These are phyloP conservation scores for Oxyscelio sp. DNA, from an alignment of 2,888 invertebrate genomes.

Conservation along the genomic window DNA sequence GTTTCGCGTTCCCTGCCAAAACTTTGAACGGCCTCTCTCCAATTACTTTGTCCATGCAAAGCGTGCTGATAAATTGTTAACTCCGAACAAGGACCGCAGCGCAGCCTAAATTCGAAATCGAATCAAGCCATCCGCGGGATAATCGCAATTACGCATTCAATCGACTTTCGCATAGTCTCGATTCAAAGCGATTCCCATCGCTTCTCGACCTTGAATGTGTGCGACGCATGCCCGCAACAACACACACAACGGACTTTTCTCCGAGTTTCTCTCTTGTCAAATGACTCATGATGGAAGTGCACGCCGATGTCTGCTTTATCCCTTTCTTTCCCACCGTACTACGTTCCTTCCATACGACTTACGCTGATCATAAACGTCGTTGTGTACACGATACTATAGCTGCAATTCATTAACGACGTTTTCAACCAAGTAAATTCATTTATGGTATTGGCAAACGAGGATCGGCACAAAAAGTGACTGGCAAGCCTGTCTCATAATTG, in stretches of 20 bases:
- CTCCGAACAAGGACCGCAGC: too few relatives aligned
- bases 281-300: slow-evolving; percentile 64
- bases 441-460: not conserved
- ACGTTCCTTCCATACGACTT: slow-evolving; percentile 21
- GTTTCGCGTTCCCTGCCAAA: not conserved
- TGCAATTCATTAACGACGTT: not conserved
- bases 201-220: slow-evolving; percentile 42
- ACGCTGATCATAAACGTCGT: slow-evolving; percentile 45
- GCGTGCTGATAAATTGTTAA: too few relatives aligned
- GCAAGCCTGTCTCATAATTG: slow-evolving; percentile 35
- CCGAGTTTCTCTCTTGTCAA: slow-evolving; percentile 30
- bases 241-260: slow-evolving; percentile 62
- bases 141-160: too few relatives aligned
- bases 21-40: slow-evolving; percentile 8
- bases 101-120: too few relatives aligned
- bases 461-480: slow-evolving; percentile 13
- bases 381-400: not conserved
- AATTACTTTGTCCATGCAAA: slow-evolving; percentile 3
- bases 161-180: not conserved
- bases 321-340: slow-evolving; percentile 37
- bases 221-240: slow-evolving; percentile 22
- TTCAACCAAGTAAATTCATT: not conserved
- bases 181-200: slow-evolving; percentile 13
- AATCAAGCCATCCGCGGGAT: too few relatives aligned
- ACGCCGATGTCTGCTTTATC: slow-evolving; percentile 60